phyloP scores from a whole-genome alignment of 1,140 invertebrate species.

The Portunus trituberculatus region DNA sequence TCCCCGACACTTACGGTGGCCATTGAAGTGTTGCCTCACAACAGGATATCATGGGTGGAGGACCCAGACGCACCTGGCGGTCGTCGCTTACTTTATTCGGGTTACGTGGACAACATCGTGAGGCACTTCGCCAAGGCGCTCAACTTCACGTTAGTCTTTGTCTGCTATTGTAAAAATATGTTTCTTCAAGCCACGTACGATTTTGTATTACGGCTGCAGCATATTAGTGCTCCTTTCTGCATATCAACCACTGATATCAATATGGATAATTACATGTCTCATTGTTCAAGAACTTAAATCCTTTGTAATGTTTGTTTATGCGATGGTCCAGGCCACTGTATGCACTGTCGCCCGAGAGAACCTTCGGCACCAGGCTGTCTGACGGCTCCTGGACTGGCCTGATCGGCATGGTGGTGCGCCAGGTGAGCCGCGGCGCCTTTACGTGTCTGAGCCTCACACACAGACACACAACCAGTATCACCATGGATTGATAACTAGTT shows the following conservation, averaged over 20 bases:
- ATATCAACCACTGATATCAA: too few species aligned
- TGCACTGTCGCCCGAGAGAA: background rate
- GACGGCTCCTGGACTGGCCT: background rate
- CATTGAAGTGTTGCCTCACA: conserved; percentile 15
- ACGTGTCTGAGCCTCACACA: too few species aligned
- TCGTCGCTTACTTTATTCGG: background rate
- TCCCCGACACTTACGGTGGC: background rate
- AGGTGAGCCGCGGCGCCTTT: background rate
- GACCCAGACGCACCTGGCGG: background rate
- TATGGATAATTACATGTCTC: too few species aligned
- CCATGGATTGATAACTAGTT: too few species aligned
- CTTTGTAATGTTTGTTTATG: too few species aligned
- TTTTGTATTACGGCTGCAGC: too few species aligned
- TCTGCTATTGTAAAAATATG: too few species aligned
- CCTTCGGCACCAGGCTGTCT: background rate
- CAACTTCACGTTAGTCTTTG: background rate
- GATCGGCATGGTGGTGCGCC: background rate
- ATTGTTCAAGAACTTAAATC: too few species aligned
- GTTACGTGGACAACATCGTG: background rate
- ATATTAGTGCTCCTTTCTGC: too few species aligned
- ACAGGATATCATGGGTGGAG: background rate
- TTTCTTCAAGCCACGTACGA: too few species aligned
- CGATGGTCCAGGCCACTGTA: background rate
- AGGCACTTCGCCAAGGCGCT: background rate
- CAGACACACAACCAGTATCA: too few species aligned